These are phyloP conservation scores for Muscicapa comitata DNA, from an alignment of 2,797 vertebrate genomes.

Conservation along the genomic window DNA sequence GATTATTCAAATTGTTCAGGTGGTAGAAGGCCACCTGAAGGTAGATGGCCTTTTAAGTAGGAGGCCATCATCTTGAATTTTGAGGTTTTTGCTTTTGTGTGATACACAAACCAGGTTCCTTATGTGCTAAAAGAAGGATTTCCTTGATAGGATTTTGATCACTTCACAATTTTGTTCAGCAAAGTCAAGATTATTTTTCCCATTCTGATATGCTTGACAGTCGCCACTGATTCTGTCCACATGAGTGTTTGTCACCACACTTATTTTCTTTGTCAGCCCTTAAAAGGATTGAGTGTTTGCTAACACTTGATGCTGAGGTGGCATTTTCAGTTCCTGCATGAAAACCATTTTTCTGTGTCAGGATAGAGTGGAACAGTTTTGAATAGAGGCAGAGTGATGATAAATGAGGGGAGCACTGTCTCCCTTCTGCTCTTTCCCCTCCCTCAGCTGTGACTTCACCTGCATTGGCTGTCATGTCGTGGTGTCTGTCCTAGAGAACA, in stretches of 20 bases:
- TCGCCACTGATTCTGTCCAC: background rate
- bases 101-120: background rate
- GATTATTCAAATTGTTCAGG: background rate
- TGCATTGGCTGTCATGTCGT: rapidly evolving
- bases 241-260: background rate
- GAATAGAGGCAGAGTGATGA: background rate
- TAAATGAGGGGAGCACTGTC: background rate
- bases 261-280: slow-evolving; percentile 15
- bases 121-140: background rate
- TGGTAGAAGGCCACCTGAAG: background rate
- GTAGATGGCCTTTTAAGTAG: background rate
- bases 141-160: background rate
- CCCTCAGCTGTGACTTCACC: background rate
- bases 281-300: slow-evolving; percentile 29
- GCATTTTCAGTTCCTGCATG: slow-evolving; percentile 65
- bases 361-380: background rate
- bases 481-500: background rate
- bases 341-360: background rate
- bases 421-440: background rate
- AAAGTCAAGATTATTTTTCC: background rate
- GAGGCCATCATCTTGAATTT: background rate
- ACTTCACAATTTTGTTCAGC: background rate
- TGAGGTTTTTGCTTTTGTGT: background rate
- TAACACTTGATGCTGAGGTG: slow-evolving; percentile 54
- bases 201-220: background rate